These are phyloP conservation scores for Ginglymostoma cirratum DNA, from an alignment of 2,113 vertebrate genomes.

Conservation along the genomic window DNA sequence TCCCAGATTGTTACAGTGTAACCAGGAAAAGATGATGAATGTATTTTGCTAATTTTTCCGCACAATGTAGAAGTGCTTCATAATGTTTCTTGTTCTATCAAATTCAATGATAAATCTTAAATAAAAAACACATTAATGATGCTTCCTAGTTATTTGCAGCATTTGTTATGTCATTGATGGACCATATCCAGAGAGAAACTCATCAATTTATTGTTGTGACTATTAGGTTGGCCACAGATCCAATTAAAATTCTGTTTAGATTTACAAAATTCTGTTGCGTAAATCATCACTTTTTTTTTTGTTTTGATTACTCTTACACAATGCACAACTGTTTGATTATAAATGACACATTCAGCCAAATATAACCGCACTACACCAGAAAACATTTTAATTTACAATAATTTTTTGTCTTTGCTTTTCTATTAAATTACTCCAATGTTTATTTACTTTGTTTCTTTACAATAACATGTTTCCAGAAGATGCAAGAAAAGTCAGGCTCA, in stretches of 20 bases:
- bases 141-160: background rate
- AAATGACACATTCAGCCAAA: background rate
- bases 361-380: background rate
- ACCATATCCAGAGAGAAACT: background rate
- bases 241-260: constrained; percentile 19
- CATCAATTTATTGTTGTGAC: constrained; percentile 23
- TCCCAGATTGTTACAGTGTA: background rate
- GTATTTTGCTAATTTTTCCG: background rate
- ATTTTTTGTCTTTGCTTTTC: background rate
- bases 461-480: background rate
- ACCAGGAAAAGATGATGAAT: background rate
- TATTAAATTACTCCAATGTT: background rate
- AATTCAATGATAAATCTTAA: constrained; percentile 22
- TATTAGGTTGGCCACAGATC: background rate
- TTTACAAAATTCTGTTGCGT: background rate
- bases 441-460: background rate
- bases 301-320: background rate
- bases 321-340: background rate
- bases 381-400: background rate
- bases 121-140: background rate
- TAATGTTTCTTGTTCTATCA: background rate
- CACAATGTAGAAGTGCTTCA: background rate
- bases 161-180: background rate
- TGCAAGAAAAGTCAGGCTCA: background rate
- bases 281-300: background rate